Conservation (phyloP, 2,888 invertebrate genomes). For the Imbricaverruca yamaguchii region DNA sequence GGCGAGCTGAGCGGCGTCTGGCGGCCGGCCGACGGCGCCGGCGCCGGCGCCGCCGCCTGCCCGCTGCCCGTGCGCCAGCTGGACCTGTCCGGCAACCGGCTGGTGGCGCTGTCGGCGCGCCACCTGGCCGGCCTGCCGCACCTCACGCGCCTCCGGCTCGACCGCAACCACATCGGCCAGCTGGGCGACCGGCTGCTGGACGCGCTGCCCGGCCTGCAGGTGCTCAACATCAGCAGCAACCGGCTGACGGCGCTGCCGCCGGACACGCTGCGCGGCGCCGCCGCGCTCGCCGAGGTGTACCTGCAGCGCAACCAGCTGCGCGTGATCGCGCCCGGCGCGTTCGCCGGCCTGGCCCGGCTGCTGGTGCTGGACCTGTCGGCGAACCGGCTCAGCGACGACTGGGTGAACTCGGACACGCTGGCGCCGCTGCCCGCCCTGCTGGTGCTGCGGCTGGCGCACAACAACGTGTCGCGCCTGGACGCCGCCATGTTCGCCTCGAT, state of each 20-base stretch:
- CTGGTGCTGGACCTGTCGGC: conserved; percentile 57
- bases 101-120: conserved; percentile 63
- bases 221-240: conserved; percentile 71
- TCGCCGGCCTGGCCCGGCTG: conserved; percentile 72
- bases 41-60: conserved; percentile 26
- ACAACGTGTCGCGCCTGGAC: conserved; percentile 70
- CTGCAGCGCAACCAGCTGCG: conserved; percentile 85
- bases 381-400: conserved; percentile 30
- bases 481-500: conserved; percentile 70
- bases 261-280: conserved; percentile 64
- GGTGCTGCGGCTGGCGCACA: conserved; percentile 77
- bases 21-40: conserved; percentile 31
- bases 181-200: conserved; percentile 71
- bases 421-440: conserved; percentile 63
- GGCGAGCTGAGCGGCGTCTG: conserved; percentile 65
- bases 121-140: conserved; percentile 53
- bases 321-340: conserved; percentile 73
- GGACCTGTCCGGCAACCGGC: conserved; percentile 53
- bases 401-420: conserved; percentile 60
- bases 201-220: conserved; percentile 61
- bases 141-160: conserved; percentile 30
- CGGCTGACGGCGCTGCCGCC: conserved; percentile 70
- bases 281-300: conserved; percentile 67
- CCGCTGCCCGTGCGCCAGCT: conserved; percentile 26
- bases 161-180: conserved; percentile 52